Percentiles rank a stretch among this genome's conserved stretches.
Evolutionary conservation across 2,888 invertebrate genomes (phyloP).

Genomic region (Oligia fasciuncula): DNA sequence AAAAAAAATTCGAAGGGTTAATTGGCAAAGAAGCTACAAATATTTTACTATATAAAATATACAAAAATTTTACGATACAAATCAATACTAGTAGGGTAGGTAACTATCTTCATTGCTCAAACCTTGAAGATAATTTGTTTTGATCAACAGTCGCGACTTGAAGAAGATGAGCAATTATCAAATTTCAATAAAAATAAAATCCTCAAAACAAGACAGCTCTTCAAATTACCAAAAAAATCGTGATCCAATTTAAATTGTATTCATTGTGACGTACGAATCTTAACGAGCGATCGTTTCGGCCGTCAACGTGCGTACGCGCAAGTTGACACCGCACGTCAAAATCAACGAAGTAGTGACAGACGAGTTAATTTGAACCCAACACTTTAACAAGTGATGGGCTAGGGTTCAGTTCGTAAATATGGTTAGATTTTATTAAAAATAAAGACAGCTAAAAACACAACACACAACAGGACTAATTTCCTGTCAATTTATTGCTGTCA

Average conservation of each 20-base stretch:
- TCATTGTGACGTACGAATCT: conserved; percentile 60
- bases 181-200: conserved; percentile 4
- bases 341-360: conserved; percentile 83
- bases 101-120: too few species aligned
- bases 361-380: conserved; percentile 85
- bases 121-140: not conserved
- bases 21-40: not conserved
- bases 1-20: not conserved
- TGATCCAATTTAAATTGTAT: conserved; percentile 80
- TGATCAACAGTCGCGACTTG: not conserved
- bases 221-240: conserved; percentile 66
- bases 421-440: conserved; percentile 7
- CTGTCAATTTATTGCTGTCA: too few species aligned
- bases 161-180: not conserved
- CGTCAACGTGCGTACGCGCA: conserved; percentile 75
- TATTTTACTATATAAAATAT: not conserved
- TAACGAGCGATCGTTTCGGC: conserved; percentile 72
- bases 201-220: conserved; percentile 7
- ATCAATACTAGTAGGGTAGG: not conserved
- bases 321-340: conserved; percentile 84
- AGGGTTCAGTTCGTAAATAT: conserved; percentile 57
- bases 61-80: not conserved
- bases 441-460: too few species aligned
- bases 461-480: too few species aligned
- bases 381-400: conserved; percentile 67